Evolutionary conservation across 2,888 invertebrate species (phyloP).

Genomic region (Strigamia transsilvanica): DNA sequence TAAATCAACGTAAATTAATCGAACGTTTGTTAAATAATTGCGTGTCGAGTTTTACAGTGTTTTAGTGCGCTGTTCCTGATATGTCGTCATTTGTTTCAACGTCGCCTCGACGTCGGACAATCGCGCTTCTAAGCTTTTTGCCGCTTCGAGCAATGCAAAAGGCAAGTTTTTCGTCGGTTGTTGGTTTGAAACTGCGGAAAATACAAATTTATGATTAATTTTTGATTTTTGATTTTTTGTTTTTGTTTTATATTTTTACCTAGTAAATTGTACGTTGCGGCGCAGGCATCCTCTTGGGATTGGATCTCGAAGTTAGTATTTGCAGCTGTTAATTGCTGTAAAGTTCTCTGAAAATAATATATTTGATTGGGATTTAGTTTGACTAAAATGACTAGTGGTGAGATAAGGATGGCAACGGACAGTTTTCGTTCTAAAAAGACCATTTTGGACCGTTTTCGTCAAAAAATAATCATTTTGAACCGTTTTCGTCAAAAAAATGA

Average conservation of each 20-base stretch:
- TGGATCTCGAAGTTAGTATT: background rate
- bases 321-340: background rate
- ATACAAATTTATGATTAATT: background rate
- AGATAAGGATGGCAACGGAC: background rate
- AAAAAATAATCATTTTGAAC: too few species aligned
- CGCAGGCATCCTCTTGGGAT: background rate
- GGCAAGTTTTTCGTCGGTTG: background rate
- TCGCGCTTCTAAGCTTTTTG: background rate
- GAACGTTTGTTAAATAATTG: too few species aligned
- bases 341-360: background rate
- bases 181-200: background rate
- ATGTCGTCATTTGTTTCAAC: background rate
- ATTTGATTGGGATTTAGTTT: too few species aligned
- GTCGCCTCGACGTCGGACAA: background rate
- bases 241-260: constrained; percentile 2
- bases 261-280: background rate
- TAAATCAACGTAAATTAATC: background rate
- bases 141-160: background rate
- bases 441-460: too few species aligned
- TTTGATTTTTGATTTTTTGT: too few species aligned
- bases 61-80: background rate
- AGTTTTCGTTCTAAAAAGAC: too few species aligned
- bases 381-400: too few species aligned
- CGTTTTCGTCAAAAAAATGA: too few species aligned
- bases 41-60: background rate